A percentile compares a stretch with the other conserved stretches of the same genome.
Conservation (phyloP, 2,113 vertebrate species). For the Strix uralensis region DNA sequence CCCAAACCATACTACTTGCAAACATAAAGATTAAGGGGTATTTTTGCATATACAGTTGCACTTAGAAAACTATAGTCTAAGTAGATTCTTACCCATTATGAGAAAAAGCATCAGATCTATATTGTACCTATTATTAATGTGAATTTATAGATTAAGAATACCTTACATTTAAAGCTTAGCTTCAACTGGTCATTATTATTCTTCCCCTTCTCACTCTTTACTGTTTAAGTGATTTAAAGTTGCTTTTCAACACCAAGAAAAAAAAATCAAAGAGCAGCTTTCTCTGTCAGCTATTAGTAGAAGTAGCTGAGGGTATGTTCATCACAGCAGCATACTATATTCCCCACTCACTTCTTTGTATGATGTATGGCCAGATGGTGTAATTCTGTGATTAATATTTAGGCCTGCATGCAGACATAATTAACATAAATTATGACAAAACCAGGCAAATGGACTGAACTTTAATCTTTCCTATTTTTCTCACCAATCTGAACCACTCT, state of each 20-base stretch:
- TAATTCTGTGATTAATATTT: conserved; percentile 40
- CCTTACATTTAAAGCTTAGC: neutral
- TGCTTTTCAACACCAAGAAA: neutral
- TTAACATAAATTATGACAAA: conserved; percentile 41
- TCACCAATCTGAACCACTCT: neutral
- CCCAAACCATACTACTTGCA: neutral
- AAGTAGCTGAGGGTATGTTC: neutral
- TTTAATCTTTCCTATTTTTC: neutral
- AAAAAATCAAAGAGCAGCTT: conserved; percentile 9
- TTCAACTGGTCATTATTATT: neutral
- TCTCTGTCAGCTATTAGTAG: neutral
- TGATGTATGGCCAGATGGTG: conserved; percentile 24
- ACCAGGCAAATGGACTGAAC: conserved; percentile 1
- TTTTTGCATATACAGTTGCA: neutral
- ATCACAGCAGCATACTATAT: neutral
- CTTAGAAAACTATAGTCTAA: neutral
- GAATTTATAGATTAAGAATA: neutral
- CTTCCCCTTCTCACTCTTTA: neutral
- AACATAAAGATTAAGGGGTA: neutral
- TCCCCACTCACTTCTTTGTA: neutral
- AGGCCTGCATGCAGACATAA: neutral
- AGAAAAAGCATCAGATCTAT: neutral
- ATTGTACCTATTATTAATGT: neutral
- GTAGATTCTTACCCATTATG: neutral
- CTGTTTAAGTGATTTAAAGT: neutral